Base-by-base conservation (phyloP, 1,140 invertebrate genomes). In the Sitobion miscanthi region DNA sequence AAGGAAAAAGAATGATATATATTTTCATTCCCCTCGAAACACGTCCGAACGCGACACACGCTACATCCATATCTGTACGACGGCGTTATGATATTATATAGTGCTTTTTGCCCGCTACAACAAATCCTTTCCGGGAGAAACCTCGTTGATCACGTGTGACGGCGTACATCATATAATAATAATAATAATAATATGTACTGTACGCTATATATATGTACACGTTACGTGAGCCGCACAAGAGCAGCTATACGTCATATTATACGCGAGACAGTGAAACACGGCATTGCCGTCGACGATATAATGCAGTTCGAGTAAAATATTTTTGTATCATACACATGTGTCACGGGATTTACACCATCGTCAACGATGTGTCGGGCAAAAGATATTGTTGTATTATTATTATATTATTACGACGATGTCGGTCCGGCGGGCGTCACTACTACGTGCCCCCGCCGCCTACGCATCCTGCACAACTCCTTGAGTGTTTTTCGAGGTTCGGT, bases 101-200 rank as follows among this genome's bases (percentile, higher is more conserved):
- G 42, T 86, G 25, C 17, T 87, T 49, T 87, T 87, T 21, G 30
- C 45, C 20, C 4, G 30, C 14, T 87, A 87, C 42, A n/a, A n/a
- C 45, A 47, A 86, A 86, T 86, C 42, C 85, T 42, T 49, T 17
- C 62, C 42, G 45, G n/a, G 42, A 86, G 23, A 86, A 86, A 86
- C 42, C 45, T 47, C 85, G 45, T 86, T 47, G 85, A 86, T 86
- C 85, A 86, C 45, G 85, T 47, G 30, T 86, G 38, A 86, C 85
- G 42, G 42, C 42, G 5, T 47, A n/a, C 45, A 25, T 86, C 42
- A 86, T 86, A 86, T 7, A 25, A 86, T n/a, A 45, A 86, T 47
- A 42, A 23, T 57, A 69, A 30, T 30, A 30, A 38, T 38, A 30
- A 69, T 69, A 69, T n/a, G 11, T 86, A 47, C 8, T n/a, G 2